Base-by-base conservation (phyloP, 2,888 invertebrate genomes). In the Temnothorax ravouxi region DNA sequence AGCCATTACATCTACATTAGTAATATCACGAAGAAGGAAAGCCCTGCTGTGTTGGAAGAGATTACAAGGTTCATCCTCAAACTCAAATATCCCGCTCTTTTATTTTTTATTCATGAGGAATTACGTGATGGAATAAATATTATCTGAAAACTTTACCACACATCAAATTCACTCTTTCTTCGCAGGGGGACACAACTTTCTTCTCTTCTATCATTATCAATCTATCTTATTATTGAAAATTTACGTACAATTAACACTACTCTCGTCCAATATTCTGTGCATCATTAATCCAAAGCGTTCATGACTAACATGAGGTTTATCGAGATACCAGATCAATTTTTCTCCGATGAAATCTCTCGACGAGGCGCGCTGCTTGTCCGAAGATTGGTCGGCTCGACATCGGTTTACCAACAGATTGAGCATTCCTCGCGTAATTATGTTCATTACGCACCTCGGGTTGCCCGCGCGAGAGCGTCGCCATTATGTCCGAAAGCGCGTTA, bases 401-500 rank as follows among this genome's bases (percentile, higher is more conserved):
- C 79, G 79, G 71, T 47, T 79, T 71, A 79, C 79, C 79, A 15
- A 71, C 79, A 79, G 56, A 79, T 79, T 79, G 79, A 79, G 79
- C 79, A 79, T 79, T 71, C 79, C 79, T 11, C 59, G 59, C 79
- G 79, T 79, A 79, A 79, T 79, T 79, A 59, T 59, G 79, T 59
- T 79, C 71, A 79, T 79, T 79, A 79, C 79, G 79, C 56, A 34
- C 56, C 67, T 47, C 52, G 67, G 54, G 54, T 66, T 67, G 77
- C n/a, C 54, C 77, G 77, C 79, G 71, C 54, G 79, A 79, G 69
- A 56, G 15, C 77, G 56, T 79, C 77, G 77, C 69, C 69, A 79
- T 79, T 79, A 79, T 21, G 38, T 41, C 44, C 71, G 79, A 71
- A 47, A 71, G 59, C 79, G 71, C 79, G 71, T 79, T 79, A 79